Conservation (phyloP, 1,140 invertebrate genomes). For the Halesus radiatus region DNA sequence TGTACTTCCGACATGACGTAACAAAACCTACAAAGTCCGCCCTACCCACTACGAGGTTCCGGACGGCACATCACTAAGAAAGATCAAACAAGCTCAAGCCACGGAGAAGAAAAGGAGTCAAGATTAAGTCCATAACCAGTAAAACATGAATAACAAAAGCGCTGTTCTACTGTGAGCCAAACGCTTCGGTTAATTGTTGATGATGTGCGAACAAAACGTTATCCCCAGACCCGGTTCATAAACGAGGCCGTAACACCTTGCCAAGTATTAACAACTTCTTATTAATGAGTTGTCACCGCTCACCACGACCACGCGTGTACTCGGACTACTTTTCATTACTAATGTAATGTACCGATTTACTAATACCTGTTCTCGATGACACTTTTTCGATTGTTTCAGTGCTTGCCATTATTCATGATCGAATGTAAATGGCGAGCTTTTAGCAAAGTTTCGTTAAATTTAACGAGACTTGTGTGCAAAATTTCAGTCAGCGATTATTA, state of each 20-base stretch:
- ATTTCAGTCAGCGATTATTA: too few species aligned
- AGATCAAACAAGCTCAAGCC: constrained; percentile 21
- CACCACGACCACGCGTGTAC: constrained; percentile 27
- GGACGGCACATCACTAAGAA: constrained; percentile 5
- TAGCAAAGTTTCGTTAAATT: too few species aligned
- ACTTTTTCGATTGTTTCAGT: constrained; percentile 18
- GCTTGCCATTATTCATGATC: background rate
- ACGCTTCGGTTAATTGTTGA: constrained; percentile 2
- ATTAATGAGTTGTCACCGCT: constrained; percentile 51
- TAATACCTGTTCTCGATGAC: background rate
- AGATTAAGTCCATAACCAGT: constrained; percentile 3
- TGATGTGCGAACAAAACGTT: constrained; percentile 28
- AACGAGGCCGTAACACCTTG: constrained; percentile 41
- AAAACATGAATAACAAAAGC: background rate
- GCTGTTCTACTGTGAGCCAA: constrained; percentile 1
- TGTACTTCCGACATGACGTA: constrained; percentile 56
- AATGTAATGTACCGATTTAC: background rate
- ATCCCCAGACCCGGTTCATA: constrained; percentile 3
- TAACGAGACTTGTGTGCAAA: too few species aligned
- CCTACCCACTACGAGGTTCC: constrained; percentile 7
- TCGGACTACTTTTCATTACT: constrained; percentile 11
- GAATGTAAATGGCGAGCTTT: too few species aligned
- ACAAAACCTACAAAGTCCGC: constrained; percentile 35
- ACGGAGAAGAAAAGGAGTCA: constrained; percentile 24
- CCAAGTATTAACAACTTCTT: constrained; percentile 52